Percentiles rank a stretch among this genome's conserved stretches.
Conservation (phyloP, 2,113 vertebrate genomes). For the Motacilla alba region DNA sequence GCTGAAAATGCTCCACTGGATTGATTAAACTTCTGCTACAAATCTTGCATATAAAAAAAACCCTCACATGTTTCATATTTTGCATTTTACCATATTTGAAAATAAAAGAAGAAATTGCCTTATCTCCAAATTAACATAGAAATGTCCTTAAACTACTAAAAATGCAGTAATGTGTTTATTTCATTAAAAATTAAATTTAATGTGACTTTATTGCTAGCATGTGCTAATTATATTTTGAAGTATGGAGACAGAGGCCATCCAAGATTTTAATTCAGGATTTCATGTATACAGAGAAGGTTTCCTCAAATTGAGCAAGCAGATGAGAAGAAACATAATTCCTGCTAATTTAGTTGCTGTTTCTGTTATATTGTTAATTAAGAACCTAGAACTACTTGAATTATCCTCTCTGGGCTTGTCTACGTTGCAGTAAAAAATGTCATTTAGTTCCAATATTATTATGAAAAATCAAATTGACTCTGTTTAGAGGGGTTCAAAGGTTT, state of each 20-base stretch:
- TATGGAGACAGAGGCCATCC: neutral
- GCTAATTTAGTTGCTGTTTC: conserved; percentile 14
- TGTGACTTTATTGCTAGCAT: neutral
- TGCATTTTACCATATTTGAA: neutral
- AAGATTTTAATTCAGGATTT: neutral
- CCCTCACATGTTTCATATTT: neutral
- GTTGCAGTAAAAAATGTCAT: neutral
- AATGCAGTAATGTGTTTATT: neutral
- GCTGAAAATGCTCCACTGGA: neutral
- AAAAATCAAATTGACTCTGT: conserved; percentile 24
- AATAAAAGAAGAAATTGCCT: neutral
- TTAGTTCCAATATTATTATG: conserved; percentile 5
- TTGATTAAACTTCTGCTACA: neutral
- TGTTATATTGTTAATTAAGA: conserved; percentile 11
- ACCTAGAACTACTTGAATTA: neutral
- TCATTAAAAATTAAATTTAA: neutral
- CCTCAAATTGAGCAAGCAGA: neutral
- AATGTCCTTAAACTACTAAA: neutral
- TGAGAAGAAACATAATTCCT: neutral
- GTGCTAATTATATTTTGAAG: conserved; percentile 4
- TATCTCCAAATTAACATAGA: neutral
- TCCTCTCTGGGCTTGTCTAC: neutral
- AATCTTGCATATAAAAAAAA: neutral
- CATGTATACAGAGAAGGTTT: neutral
- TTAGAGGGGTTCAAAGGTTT: conserved; percentile 23